Evolutionary conservation across 53 echinoderm and acorn worm species (phyloP).

Genomic region (Paracentrotus lividus): DNA sequence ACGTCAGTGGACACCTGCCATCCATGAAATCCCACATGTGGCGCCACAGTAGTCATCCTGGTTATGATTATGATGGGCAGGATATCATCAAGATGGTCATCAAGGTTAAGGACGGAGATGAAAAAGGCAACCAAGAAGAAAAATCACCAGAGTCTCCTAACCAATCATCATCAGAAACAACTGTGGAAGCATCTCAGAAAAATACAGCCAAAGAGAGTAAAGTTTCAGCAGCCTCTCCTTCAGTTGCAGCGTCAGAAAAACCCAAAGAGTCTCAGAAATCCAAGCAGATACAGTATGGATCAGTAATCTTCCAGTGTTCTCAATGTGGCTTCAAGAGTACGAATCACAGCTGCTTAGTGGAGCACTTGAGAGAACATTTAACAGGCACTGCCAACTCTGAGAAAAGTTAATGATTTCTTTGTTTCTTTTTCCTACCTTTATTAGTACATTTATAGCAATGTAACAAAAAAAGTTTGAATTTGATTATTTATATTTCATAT

Average conservation of each 20-base stretch:
- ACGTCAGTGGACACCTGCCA: slow-evolving; percentile 91
- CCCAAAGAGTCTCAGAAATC: slow-evolving; percentile 22
- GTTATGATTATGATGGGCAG: slow-evolving; percentile 85
- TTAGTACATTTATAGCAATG: background rate
- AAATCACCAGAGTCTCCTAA: background rate
- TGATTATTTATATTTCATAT: background rate
- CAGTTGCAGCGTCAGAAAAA: background rate
- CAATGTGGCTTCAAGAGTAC: slow-evolving; percentile 91
- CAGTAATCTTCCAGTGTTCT: slow-evolving; percentile 86
- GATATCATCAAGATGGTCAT: slow-evolving; percentile 77
- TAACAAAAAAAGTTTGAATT: background rate
- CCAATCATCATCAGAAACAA: background rate
- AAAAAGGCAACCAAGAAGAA: background rate
- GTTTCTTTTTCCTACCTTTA: background rate
- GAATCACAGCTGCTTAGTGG: slow-evolving; percentile 74
- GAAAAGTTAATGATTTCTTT: background rate
- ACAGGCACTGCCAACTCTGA: background rate
- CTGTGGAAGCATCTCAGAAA: background rate
- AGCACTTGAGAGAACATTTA: slow-evolving; percentile 84
- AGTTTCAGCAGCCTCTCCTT: background rate
- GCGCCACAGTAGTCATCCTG: slow-evolving; percentile 92
- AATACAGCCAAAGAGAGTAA: background rate
- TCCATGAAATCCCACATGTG: slow-evolving; percentile 99
- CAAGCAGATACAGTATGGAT: slow-evolving; percentile 65
- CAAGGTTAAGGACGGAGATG: slow-evolving; percentile 8